These are phyloP conservation scores for Corbicula japonica DNA, from an alignment of 2,888 invertebrate genomes.

Conservation along the genomic window DNA sequence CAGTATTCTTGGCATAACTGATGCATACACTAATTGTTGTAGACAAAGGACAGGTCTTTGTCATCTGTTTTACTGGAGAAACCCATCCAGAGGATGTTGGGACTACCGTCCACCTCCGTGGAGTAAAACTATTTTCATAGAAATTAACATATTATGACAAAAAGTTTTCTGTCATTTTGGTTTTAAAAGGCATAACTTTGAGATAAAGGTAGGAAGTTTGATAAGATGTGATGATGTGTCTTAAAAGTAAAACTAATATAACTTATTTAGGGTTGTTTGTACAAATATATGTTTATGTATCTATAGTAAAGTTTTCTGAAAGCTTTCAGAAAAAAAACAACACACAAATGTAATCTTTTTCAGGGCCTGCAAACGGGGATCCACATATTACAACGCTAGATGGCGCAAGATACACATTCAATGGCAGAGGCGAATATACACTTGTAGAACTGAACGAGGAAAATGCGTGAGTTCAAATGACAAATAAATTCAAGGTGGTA, in stretches of 20 bases:
- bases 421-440: constrained; percentile 56
- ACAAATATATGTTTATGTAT: background rate
- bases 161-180: background rate
- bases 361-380: constrained; percentile 54
- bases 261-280: background rate
- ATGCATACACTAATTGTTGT: constrained; percentile 28
- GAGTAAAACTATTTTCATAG: constrained; percentile 24
- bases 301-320: background rate
- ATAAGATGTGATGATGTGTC: background rate
- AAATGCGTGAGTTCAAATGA: constrained; percentile 1
- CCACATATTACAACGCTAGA: constrained; percentile 53
- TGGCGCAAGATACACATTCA: constrained; percentile 51
- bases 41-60: background rate
- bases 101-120: constrained; percentile 45
- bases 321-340: too few species aligned
- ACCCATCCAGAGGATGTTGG: constrained; percentile 47
- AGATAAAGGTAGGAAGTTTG: background rate
- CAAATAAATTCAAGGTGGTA: background rate
- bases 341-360: background rate
- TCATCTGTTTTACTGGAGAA: constrained; percentile 37
- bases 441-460: constrained; percentile 8
- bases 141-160: background rate
- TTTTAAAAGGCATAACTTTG: background rate
- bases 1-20: background rate
- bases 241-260: background rate